A percentile compares a stretch with the other conserved stretches of the same genome.
These are phyloP conservation scores for Nemotelus pantherinus DNA, from an alignment of 2,888 invertebrate genomes.

Conservation along the genomic window DNA sequence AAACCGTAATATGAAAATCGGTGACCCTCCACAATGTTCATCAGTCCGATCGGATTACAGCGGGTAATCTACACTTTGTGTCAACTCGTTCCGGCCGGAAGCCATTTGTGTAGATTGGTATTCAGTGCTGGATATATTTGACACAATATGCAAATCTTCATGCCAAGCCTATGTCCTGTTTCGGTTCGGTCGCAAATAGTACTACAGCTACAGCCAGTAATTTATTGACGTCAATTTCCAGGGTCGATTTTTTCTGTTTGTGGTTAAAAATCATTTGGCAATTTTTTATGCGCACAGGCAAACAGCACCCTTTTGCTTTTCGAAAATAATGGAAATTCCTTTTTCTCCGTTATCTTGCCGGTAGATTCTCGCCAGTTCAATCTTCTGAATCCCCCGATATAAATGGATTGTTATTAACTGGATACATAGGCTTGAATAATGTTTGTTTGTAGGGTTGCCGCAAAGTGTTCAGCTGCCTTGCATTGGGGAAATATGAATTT, in stretches of 20 bases:
- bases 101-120: slow-evolving; percentile 22
- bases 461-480: too few relatives aligned
- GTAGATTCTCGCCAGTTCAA: not conserved
- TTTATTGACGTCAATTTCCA: slow-evolving; percentile 45
- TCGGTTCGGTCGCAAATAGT: too few relatives aligned
- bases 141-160: slow-evolving; percentile 31
- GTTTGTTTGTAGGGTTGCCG: too few relatives aligned
- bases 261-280: slow-evolving; percentile 47
- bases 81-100: not conserved
- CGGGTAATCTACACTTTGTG: slow-evolving; percentile 8
- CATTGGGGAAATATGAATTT: too few relatives aligned
- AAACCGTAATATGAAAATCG: not conserved
- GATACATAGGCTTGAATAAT: not conserved
- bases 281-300: slow-evolving; percentile 51
- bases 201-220: slow-evolving; percentile 16
- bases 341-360: slow-evolving; percentile 14
- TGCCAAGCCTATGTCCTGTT: not conserved
- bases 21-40: not conserved
- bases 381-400: not conserved
- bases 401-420: slow-evolving; percentile 16
- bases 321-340: slow-evolving; percentile 38
- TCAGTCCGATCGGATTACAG: not conserved
- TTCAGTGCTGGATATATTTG: slow-evolving; percentile 21
- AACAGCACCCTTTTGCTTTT: slow-evolving; percentile 43
- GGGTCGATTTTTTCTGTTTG: slow-evolving; percentile 32